Base-by-base conservation (phyloP, 2,113 vertebrate genomes). In the Nesoenas mayeri region DNA sequence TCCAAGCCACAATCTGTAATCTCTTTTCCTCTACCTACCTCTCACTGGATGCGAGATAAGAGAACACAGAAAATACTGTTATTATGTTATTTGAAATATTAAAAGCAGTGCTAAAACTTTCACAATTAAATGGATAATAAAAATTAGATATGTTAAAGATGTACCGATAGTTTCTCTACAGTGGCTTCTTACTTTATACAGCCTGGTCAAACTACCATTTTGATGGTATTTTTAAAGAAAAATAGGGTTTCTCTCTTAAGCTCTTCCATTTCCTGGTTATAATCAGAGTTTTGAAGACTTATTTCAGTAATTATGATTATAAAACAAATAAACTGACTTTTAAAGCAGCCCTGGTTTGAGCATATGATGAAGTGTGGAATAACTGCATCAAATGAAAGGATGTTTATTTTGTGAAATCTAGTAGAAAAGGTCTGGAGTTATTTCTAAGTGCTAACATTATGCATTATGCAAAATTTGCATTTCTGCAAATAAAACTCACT, bases 401-500 rank as follows among this genome's bases (percentile, higher is more conserved):
- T 47, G 34, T 29, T 85, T 79, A 13, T 64, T 91, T 80, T 79
- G 38, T 48, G 60, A 83, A 48, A 71, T 24, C 54, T 48, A 12
- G 31, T 28, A 28, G 62, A 79, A 62, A 77, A 58, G 54, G 34
- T 21, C 38, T 24, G 36, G 38, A 28, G 26, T 60, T 91, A 62
- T 80, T 94, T 78, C 65, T 24, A n/a, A 88, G 78, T 5, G 12
- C 19, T n/a, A 65, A 44, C 18, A 3, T 64, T 14, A 67, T 2
- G 9, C 18, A 3, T 64, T 14, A 67, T 1, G 9, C 48, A 78
- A 83, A 85, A 91, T 51, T 11, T 58, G 47, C 44, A 86, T 85
- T 93, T 93, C 53, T 86, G 50, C 72, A 90, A 71, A 83, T 34
- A 61, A 82, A 88, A 66, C 51, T 79, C 40, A 5, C 24, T 47